Base-by-base conservation (phyloP, 2,888 invertebrate species). In the Mellilla xanthometata region DNA sequence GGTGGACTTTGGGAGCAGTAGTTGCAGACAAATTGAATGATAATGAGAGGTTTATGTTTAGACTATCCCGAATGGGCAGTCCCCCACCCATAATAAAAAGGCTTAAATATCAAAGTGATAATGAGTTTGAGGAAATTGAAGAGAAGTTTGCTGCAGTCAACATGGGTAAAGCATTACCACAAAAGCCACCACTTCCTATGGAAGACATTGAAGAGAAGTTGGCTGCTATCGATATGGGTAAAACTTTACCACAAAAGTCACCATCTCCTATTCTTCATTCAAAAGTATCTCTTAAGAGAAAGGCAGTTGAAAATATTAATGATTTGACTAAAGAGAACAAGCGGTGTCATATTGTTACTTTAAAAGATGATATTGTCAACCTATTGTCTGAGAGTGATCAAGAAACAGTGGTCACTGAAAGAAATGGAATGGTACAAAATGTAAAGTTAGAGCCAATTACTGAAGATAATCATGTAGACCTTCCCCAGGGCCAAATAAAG, bases 11-110 rank as follows among this genome's bases (percentile, higher is more conserved):
- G 24, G 75, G 67, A 12, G 72, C 75, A 39, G 56, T 72, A 9
- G 60, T 81, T 36, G 62, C 58, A 3, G 61, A 7, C 7, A 12
- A 73, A 24, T 71, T 86, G 24, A 54, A 68, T 30, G 76, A 87
- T 56, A 60, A 49, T 52, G 80, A 85, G 54, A 88, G 86, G 56
- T 84, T 65, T 72, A 56, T 87, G 29, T 89, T 84, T 47, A 80
- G 78, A 68, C 54, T 88, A 7, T 52, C 60, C 3, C 78, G 68
- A 58, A 64, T 72, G 46, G 55, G 60, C 8, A 24, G 13, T 33
- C 22, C 39, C 22, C 24, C 56, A 38, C 47, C 70, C 31, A 27
- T 72, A 13, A 57, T 53, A 30, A 68, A 60, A 22, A 69, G 75
- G 64, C 66, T 83, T 50, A 49, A 48, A 50, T 81, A 70, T 56